These are phyloP conservation scores for Gila orcuttii DNA, from an alignment of 2,113 vertebrate species.

Conservation along the genomic window DNA sequence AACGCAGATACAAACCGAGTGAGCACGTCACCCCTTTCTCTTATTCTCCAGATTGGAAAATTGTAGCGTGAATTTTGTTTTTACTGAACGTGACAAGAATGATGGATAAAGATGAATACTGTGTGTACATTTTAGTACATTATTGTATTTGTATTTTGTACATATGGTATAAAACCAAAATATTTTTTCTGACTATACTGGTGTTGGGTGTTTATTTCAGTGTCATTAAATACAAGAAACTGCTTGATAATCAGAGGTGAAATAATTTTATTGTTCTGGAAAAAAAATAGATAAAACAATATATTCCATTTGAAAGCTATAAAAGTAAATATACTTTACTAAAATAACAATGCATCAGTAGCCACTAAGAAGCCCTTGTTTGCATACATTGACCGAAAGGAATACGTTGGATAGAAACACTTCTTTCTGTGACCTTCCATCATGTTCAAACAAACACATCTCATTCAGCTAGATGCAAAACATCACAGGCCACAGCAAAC, in stretches of 20 bases:
- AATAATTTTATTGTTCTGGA: conserved; percentile 60
- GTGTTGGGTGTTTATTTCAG: conserved; percentile 11
- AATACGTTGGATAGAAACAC: conserved; percentile 24
- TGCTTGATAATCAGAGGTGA: conserved; percentile 33
- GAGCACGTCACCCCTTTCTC: conserved; percentile 65
- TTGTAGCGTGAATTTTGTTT: conserved; percentile 70
- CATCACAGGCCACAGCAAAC: neutral
- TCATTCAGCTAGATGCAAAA: conserved; percentile 31
- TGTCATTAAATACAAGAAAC: neutral
- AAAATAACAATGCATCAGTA: conserved; percentile 55
- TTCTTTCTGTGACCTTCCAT: conserved; percentile 9
- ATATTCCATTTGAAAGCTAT: conserved; percentile 62
- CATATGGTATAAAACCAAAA: conserved; percentile 77
- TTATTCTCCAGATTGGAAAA: conserved; percentile 74
- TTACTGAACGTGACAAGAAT: conserved; percentile 75
- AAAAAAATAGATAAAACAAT: conserved; percentile 61
- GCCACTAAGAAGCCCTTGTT: conserved; percentile 66
- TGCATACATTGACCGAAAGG: conserved; percentile 52
- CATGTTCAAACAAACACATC: conserved; percentile 22
- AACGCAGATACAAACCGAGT: conserved; percentile 56
- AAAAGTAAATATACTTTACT: conserved; percentile 65
- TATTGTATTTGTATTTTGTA: conserved; percentile 84
- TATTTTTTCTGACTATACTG: conserved; percentile 78
- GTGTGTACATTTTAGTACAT: conserved; percentile 86
- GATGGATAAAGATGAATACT: conserved; percentile 68